Evolutionary conservation across 2,113 vertebrate genomes (phyloP).

Genomic region (Dicentrarchus labrax): DNA sequence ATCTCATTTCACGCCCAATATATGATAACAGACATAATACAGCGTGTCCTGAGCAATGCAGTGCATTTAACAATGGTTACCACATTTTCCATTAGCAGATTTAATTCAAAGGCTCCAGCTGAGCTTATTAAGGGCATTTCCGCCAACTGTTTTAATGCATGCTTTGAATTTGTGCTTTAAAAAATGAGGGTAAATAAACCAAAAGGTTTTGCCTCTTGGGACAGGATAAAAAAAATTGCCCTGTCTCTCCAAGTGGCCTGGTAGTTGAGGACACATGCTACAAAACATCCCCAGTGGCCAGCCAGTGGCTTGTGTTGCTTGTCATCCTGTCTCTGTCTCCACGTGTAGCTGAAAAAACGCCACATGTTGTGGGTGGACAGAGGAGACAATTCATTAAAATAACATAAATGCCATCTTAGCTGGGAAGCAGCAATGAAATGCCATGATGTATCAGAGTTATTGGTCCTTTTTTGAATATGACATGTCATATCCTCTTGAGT

Average conservation of each 20-base stretch:
- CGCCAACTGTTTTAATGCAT: background rate
- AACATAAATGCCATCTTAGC: constrained; percentile 30
- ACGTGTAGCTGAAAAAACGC: background rate
- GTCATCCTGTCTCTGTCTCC: constrained; percentile 14
- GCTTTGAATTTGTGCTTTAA: constrained; percentile 9
- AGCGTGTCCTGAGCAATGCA: background rate
- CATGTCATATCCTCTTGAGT: background rate
- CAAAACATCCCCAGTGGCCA: constrained; percentile 3
- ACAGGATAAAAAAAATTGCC: background rate
- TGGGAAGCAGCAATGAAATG: constrained; percentile 33
- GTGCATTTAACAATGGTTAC: constrained; percentile 10
- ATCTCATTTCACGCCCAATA: background rate
- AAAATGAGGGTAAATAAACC: background rate
- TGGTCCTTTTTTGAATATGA: background rate
- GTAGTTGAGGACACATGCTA: background rate
- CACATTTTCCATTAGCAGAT: background rate
- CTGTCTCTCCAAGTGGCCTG: background rate
- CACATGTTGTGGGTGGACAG: too few species aligned
- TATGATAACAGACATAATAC: background rate
- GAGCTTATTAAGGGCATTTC: background rate
- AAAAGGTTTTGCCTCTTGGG: background rate
- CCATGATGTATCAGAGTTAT: background rate
- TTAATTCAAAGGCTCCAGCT: constrained; percentile 4
- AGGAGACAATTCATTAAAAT: constrained; percentile 41
- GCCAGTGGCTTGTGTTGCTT: constrained; percentile 14